These are phyloP conservation scores for Hippolais icterina DNA, from an alignment of 2,113 vertebrate species.

Conservation along the genomic window DNA sequence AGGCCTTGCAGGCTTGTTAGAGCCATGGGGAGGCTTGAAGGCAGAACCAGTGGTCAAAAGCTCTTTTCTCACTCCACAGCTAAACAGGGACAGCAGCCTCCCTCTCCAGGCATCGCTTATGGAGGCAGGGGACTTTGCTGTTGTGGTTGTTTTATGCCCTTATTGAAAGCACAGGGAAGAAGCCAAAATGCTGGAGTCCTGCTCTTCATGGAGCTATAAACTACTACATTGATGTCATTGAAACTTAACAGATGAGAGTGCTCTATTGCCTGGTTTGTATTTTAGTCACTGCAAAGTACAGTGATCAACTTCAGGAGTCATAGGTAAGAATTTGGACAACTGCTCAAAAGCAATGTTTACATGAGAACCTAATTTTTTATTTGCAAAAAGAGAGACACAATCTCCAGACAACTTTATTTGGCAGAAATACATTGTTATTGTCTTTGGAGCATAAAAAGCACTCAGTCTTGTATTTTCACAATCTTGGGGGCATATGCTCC, in stretches of 20 bases:
- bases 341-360: not conserved
- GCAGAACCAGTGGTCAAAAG: not conserved
- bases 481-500: not conserved
- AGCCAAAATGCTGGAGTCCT: not conserved
- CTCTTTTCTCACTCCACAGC: not conserved
- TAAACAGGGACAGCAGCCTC: not conserved
- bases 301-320: not conserved
- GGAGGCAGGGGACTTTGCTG: not conserved
- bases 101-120: fast-evolving
- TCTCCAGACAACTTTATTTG: not conserved
- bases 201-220: not conserved
- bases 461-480: not conserved
- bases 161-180: not conserved
- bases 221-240: not conserved
- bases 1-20: not conserved
- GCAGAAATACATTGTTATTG: not conserved
- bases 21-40: fast-evolving
- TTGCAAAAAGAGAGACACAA: not conserved
- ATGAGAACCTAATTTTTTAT: not conserved
- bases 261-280: not conserved
- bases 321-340: not conserved
- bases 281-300: not conserved
- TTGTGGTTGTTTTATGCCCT: not conserved
- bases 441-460: not conserved
- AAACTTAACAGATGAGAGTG: not conserved